A percentile compares a stretch with the other conserved stretches of the same genome.
Evolutionary conservation across 2,888 invertebrate genomes (phyloP).

Genomic region (Xanthorhoe designata): DNA sequence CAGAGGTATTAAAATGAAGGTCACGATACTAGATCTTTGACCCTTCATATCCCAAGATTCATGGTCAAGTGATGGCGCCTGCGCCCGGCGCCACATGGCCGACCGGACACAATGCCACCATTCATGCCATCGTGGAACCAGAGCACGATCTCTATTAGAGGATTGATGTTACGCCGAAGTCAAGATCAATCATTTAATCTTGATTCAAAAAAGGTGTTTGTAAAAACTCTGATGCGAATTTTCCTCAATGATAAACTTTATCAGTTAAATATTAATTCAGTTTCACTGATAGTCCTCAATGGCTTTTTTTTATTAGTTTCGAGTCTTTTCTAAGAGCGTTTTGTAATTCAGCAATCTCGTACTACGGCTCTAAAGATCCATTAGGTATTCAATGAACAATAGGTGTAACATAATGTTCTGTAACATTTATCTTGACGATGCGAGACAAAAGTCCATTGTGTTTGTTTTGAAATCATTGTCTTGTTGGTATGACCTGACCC

Average conservation of each 20-base stretch:
- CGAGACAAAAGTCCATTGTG: conserved; percentile 56
- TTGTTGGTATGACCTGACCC: conserved; percentile 45
- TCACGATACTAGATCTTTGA: conserved; percentile 72
- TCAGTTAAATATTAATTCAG: too few species aligned
- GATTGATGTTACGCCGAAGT: conserved; percentile 52
- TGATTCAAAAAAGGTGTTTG: conserved; percentile 35
- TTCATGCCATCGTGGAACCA: conserved; percentile 64
- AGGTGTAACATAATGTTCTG: conserved; percentile 34
- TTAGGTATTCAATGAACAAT: conserved; percentile 50
- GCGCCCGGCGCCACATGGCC: conserved; percentile 63
- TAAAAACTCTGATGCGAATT: conserved; percentile 20
- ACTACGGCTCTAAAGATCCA: conserved; percentile 13
- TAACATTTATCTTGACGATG: conserved; percentile 46
- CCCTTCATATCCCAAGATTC: conserved; percentile 69
- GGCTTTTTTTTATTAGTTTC: neutral
- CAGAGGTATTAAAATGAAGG: conserved; percentile 59
- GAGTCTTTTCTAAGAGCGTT: conserved; percentile 30
- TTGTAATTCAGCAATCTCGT: conserved; percentile 21
- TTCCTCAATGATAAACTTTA: neutral
- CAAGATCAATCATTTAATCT: conserved; percentile 64
- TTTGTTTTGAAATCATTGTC: conserved; percentile 59
- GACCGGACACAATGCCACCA: conserved; percentile 64
- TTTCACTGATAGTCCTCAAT: too few species aligned
- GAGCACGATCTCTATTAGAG: conserved; percentile 58
- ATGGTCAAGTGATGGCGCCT: conserved; percentile 70